A percentile compares a stretch with the other conserved stretches of the same genome.
These are phyloP conservation scores for Portunus trituberculatus DNA, from an alignment of 1,140 invertebrate species.

Conservation along the genomic window DNA sequence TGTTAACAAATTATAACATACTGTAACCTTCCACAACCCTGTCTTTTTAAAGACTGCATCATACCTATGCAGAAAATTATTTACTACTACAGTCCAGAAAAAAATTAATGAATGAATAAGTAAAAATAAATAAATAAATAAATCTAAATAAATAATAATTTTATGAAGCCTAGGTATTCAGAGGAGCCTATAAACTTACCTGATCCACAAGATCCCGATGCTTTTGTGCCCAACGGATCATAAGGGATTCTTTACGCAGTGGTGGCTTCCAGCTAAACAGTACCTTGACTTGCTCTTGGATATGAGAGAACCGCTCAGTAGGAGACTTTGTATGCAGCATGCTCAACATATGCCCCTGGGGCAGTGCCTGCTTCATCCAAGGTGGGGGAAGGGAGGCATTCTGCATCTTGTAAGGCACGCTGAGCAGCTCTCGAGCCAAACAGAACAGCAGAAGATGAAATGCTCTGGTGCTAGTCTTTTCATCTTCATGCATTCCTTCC, in stretches of 20 bases:
- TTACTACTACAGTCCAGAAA: background rate
- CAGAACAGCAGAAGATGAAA: slow-evolving; percentile 69
- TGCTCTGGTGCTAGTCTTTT: slow-evolving; percentile 43
- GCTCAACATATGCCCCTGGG: slow-evolving; percentile 58
- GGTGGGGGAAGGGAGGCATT: slow-evolving; percentile 72
- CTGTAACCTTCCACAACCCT: too few species aligned
- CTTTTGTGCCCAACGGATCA: slow-evolving; percentile 86
- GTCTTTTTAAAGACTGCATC: too few species aligned
- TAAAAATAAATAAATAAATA: background rate
- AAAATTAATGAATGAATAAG: background rate
- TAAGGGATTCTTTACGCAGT: slow-evolving; percentile 83
- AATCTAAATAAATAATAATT: background rate
- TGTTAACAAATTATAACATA: too few species aligned
- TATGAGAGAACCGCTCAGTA: slow-evolving; percentile 81
- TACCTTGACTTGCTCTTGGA: slow-evolving; percentile 82
- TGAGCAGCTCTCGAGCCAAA: slow-evolving; percentile 78
- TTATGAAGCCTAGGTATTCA: background rate
- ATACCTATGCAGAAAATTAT: too few species aligned
- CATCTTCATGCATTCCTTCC: slow-evolving; percentile 56
- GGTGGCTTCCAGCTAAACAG: slow-evolving; percentile 84
- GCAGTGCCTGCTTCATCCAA: slow-evolving; percentile 77
- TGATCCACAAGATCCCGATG: slow-evolving; percentile 88
- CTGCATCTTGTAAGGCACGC: slow-evolving; percentile 78
- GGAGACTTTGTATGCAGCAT: slow-evolving; percentile 77
- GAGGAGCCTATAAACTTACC: slow-evolving; percentile 30